A percentile compares a stretch with the other conserved stretches of the same genome.
Evolutionary conservation across 2,888 invertebrate genomes (phyloP).

Genomic region (Aplocera efformata): DNA sequence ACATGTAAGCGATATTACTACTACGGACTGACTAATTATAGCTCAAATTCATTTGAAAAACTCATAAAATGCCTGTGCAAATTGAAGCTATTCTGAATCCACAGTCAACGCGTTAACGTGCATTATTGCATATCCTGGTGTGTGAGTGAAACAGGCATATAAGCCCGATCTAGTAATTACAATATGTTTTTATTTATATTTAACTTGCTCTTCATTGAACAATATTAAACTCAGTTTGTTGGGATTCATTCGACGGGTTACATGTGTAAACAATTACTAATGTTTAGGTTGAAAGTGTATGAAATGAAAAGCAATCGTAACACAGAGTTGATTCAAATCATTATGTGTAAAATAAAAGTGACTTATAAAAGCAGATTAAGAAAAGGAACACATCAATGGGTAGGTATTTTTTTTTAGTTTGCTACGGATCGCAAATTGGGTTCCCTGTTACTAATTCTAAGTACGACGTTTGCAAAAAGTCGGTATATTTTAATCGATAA

Average conservation of each 20-base stretch:
- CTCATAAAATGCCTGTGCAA: too few relatives aligned
- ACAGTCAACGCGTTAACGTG: too few relatives aligned
- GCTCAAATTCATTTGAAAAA: too few relatives aligned
- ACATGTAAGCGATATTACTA: too few relatives aligned
- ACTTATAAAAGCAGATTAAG: slow-evolving; percentile 9
- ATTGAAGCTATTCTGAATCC: too few relatives aligned
- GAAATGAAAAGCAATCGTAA: slow-evolving; percentile 7
- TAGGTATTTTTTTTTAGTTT: not conserved
- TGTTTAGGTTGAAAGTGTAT: slow-evolving; percentile 6
- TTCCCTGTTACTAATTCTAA: too few relatives aligned
- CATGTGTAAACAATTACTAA: slow-evolving; percentile 35
- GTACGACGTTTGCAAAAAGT: too few relatives aligned
- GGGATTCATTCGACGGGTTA: slow-evolving; percentile 34
- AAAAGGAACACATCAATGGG: slow-evolving; percentile 14
- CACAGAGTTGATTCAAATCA: slow-evolving; percentile 7
- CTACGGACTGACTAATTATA: too few relatives aligned
- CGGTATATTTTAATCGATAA: too few relatives aligned
- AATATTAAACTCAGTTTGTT: slow-evolving; percentile 42
- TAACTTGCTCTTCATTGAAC: slow-evolving; percentile 42
- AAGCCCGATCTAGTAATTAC: slow-evolving; percentile 39
- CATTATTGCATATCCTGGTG: too few relatives aligned
- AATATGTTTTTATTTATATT: slow-evolving; percentile 36
- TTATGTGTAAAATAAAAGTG: slow-evolving; percentile 16
- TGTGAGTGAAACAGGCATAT: not conserved
- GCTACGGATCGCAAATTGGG: too few relatives aligned